Percentiles rank a stretch among this genome's conserved stretches.
phyloP scores from a whole-genome alignment of 2,113 vertebrate species.

The Agapornis roseicollis region DNA sequence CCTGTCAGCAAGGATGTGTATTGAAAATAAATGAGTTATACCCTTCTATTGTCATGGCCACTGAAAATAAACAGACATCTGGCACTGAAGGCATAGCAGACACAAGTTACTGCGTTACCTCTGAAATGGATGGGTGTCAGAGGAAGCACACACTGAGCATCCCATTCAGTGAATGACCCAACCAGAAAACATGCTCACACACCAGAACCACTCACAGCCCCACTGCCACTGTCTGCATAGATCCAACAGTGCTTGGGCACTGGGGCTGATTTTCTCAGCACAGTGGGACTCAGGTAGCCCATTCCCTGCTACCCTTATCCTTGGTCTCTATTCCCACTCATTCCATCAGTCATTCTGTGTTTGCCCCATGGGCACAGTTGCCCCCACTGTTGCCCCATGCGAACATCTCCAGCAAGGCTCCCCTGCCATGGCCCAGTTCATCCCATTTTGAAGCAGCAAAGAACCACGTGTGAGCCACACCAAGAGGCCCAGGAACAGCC shows the following conservation, averaged over 20 bases:
- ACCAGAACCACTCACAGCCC: neutral
- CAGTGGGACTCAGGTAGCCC: neutral
- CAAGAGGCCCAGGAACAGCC: neutral
- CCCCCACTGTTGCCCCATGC: neutral
- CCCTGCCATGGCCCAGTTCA: neutral
- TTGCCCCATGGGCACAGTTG: neutral
- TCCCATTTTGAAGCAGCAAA: neutral
- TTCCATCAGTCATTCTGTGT: neutral
- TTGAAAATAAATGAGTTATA: constrained; percentile 22
- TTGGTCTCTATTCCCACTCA: neutral
- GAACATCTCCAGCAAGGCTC: neutral
- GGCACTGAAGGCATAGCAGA: neutral
- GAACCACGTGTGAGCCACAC: accelerated
- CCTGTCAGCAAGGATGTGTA: neutral
- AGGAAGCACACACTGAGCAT: neutral
- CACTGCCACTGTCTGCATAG: accelerated
- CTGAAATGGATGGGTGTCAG: neutral
- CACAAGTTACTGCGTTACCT: neutral
- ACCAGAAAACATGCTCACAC: accelerated
- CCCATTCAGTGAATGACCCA: accelerated
- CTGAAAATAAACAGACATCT: neutral
- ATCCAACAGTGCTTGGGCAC: neutral
- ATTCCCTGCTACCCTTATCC: accelerated
- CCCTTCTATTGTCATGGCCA: neutral
- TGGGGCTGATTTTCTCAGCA: neutral